phyloP scores from a whole-genome alignment of 2,888 invertebrate genomes.

The Cryptocephalus moraei region DNA sequence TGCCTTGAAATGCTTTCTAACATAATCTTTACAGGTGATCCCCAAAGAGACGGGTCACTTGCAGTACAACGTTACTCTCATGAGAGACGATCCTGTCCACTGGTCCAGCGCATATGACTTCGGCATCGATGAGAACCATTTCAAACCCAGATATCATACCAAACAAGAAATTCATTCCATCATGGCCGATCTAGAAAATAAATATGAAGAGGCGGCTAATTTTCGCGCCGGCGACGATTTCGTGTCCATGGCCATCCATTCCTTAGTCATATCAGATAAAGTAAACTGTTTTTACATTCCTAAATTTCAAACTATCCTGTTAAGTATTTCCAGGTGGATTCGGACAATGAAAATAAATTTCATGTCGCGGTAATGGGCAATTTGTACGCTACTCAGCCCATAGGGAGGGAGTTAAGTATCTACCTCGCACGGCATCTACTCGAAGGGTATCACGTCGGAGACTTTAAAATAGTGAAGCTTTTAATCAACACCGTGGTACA shows the following conservation, averaged over 20 bases:
- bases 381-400: conserved; percentile 67
- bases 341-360: conserved; percentile 63
- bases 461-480: conserved; percentile 53
- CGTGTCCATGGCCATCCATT: conserved; percentile 54
- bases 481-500: conserved; percentile 66
- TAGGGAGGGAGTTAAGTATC: conserved; percentile 74
- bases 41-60: conserved; percentile 44
- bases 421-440: conserved; percentile 75
- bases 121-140: conserved; percentile 57
- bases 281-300: conserved; percentile 36
- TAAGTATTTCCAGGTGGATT: conserved; percentile 7
- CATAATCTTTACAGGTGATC: conserved; percentile 34
- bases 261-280: conserved; percentile 61
- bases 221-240: conserved; percentile 60
- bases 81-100: conserved; percentile 68
- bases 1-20: not conserved
- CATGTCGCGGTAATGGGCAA: conserved; percentile 79
- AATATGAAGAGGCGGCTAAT: conserved; percentile 56
- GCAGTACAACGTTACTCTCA: conserved; percentile 66
- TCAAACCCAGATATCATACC: conserved; percentile 53
- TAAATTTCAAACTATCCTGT: not conserved
- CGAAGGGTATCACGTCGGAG: conserved; percentile 55
- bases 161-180: conserved; percentile 53
- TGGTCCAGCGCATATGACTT: conserved; percentile 79
- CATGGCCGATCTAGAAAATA: conserved; percentile 59